Evolutionary conservation across 2,797 vertebrate species (phyloP).

Genomic region (Mormyrus hasselquistii): DNA sequence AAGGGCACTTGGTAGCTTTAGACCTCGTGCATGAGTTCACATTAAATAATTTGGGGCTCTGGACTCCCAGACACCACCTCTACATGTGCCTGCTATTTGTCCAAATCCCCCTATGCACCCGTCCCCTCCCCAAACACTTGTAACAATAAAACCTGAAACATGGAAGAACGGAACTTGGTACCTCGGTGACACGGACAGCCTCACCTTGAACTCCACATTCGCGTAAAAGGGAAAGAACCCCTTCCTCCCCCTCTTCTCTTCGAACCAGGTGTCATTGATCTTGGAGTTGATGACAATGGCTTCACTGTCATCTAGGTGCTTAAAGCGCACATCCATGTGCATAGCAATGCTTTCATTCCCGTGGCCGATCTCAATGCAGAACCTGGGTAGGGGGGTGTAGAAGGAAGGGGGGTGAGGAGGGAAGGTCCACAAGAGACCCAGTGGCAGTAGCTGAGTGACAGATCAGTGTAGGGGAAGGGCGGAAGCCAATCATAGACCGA

Average conservation of each 20-base stretch:
- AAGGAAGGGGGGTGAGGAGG: background rate
- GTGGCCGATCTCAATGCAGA: slow-evolving; percentile 62
- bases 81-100: too few species aligned
- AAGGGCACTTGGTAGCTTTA: too few species aligned
- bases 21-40: too few species aligned
- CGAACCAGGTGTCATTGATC: slow-evolving; percentile 39
- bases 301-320: too few species aligned
- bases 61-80: background rate
- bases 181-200: background rate
- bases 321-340: slow-evolving; percentile 62
- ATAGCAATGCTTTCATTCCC: slow-evolving; percentile 48
- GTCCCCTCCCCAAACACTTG: too few species aligned
- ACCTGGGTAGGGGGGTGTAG: slow-evolving; percentile 42
- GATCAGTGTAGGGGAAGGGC: background rate
- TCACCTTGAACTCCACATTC: slow-evolving; percentile 54
- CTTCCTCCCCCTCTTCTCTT: slow-evolving; percentile 20
- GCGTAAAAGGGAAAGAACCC: too few species aligned
- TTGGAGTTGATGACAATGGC: slow-evolving; percentile 53
- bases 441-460: background rate
- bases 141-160: too few species aligned
- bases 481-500: slow-evolving; percentile 26
- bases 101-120: too few species aligned
- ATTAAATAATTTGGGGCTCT: too few species aligned
- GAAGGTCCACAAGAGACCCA: background rate
- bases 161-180: background rate